A percentile compares a stretch with the other conserved stretches of the same genome.
Evolutionary conservation across 64 coral and sea anemone species (phyloP).

Genomic region (Acropora tenuis): DNA sequence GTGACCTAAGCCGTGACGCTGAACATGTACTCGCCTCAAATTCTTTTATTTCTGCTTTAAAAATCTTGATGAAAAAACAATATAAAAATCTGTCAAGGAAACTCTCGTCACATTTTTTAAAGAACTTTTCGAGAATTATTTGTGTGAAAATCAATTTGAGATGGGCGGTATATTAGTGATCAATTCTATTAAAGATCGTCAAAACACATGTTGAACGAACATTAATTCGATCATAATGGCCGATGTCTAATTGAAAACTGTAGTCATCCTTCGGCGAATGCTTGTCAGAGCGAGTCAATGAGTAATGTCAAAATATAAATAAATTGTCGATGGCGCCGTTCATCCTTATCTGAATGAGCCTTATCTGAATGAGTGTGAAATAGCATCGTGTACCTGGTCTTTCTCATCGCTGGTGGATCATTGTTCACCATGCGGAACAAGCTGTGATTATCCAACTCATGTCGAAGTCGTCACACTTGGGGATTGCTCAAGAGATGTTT

Average conservation of each 20-base stretch:
- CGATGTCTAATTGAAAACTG: background rate
- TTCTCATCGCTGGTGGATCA: background rate
- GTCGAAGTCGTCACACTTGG: background rate
- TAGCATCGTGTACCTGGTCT: background rate
- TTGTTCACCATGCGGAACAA: background rate
- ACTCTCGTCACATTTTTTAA: too few species aligned
- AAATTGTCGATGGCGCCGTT: background rate
- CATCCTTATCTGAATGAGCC: background rate
- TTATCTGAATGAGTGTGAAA: background rate
- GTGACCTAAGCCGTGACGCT: too few species aligned
- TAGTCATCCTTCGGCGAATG: conserved; percentile 2
- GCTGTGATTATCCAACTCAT: background rate
- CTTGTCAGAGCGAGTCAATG: conserved; percentile 24
- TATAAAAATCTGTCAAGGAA: too few species aligned
- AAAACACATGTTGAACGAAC: too few species aligned
- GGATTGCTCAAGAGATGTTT: background rate
- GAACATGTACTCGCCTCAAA: too few species aligned
- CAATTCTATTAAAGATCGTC: background rate
- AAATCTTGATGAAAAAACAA: too few species aligned
- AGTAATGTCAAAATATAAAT: background rate
- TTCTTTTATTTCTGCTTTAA: too few species aligned
- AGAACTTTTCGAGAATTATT: too few species aligned
- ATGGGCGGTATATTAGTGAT: background rate
- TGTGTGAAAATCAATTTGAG: conserved; percentile 19
- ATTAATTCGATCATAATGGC: too few species aligned